Evolutionary conservation across 2,113 vertebrate species (phyloP), one percentile per base, ranked within the genome.

Genomic region (Macaca mulatta): DNA sequence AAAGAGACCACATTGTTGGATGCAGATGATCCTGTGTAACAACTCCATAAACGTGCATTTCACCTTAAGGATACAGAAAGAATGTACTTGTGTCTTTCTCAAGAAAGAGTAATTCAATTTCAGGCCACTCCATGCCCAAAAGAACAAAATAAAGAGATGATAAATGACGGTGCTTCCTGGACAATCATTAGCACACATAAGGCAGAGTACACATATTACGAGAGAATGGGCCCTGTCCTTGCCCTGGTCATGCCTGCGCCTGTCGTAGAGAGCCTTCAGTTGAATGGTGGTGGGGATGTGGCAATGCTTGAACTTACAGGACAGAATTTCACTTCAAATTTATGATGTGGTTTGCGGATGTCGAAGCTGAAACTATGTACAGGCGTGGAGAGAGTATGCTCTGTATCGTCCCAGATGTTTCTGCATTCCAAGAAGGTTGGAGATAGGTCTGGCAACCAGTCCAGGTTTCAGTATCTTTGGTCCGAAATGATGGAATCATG

Each of bases 171-270:
- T 89, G 99, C 99, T 98, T 99, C 99, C 96, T 99, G 99, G 99
- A 99, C 99, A 99, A 99, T 99, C 99, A 99, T 99, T 98, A 99
- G 99, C 98, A 99, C 99, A 93, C 99, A 99, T 98, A 99, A 99
- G 99, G 99, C 99, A 43, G 99, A 99, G 97, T 99, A 99, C 94
- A 99, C 99, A 0, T 99, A 99, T 99, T 99, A 99, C 90, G 99
- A 99, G 99, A 99, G 99, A 91, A 99, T 99, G 99, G 99, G 99
- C 95, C 99, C 99, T 0, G 99, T 99, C 97, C 99, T 99, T 96
- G 99, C 99, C 95, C 99, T 99, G 40, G 99, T 99, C 98, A 99
- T 99, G 96, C 99, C 99, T 83, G 99, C 99, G 99, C 99, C 99
- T 99, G 99, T 99, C 87, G 99, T 99, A 70, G 99, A 99, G 98